phyloP scores from a whole-genome alignment of 2,888 invertebrate genomes.

The Arenicola marina region DNA sequence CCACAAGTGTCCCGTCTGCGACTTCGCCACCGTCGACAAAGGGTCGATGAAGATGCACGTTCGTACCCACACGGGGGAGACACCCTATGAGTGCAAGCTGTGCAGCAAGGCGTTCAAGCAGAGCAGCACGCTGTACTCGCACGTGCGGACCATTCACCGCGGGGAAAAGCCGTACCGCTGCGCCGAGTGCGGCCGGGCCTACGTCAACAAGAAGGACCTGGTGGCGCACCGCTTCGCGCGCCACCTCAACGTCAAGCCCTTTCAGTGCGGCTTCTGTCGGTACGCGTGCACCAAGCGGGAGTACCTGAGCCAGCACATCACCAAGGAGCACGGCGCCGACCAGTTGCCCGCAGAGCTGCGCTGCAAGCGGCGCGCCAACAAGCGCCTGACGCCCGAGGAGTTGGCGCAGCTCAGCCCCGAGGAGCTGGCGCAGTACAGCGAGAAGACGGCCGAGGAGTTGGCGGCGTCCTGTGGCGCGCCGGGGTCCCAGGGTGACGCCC shows the following conservation, averaged over 20 bases:
- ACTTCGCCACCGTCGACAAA: slow-evolving; percentile 4
- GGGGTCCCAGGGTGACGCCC: no score
- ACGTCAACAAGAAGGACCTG: slow-evolving; percentile 6
- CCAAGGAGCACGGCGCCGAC: neutral
- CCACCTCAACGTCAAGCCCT: slow-evolving; percentile 2
- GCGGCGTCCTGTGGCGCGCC: no score
- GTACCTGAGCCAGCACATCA: neutral
- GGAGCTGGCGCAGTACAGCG: neutral
- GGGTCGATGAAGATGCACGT: slow-evolving; percentile 5
- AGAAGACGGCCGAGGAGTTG: neutral
- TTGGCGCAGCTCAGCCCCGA: neutral
- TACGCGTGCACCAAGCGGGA: neutral
- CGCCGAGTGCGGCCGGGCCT: neutral
- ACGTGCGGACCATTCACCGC: neutral
- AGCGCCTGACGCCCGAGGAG: neutral
- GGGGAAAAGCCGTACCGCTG: neutral
- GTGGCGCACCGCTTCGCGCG: neutral
- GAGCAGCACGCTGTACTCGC: neutral
- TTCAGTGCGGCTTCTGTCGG: neutral
- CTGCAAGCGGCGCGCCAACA: neutral
- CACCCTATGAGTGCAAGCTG: neutral
- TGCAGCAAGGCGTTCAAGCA: neutral
- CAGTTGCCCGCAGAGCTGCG: neutral
- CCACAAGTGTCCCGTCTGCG: slow-evolving; percentile 2
- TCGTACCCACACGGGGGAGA: slow-evolving; percentile 1